Evolutionary conservation across 2,888 invertebrate species (phyloP).

Genomic region (Ophioninae sp.): DNA sequence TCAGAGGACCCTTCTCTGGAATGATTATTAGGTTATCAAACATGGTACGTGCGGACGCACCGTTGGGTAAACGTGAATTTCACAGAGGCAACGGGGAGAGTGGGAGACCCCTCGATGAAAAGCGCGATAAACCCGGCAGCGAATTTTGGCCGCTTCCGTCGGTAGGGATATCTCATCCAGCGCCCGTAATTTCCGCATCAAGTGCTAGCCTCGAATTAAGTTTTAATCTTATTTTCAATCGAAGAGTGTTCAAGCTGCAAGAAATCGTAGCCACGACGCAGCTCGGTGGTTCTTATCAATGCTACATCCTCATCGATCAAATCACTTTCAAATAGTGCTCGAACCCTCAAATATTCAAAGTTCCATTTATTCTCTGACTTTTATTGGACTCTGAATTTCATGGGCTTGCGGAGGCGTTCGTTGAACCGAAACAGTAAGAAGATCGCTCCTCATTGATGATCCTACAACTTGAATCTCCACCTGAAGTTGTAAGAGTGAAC

Average conservation of each 20-base stretch:
- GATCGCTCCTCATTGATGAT: too few relatives aligned
- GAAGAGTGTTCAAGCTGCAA: conserved; percentile 30
- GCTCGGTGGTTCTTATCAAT: conserved; percentile 3
- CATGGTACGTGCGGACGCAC: conserved; percentile 50
- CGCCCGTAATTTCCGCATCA: conserved; percentile 68
- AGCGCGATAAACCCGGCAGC: conserved; percentile 45
- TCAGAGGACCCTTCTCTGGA: conserved; percentile 62
- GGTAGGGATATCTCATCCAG: conserved; percentile 54
- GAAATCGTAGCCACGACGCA: conserved; percentile 2
- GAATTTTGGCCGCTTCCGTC: conserved; percentile 42
- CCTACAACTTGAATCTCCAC: too few relatives aligned
- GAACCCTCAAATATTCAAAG: too few relatives aligned
- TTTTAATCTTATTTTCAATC: conserved; percentile 69
- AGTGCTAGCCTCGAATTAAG: conserved; percentile 69
- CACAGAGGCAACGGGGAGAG: conserved; percentile 6
- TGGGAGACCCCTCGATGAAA: conserved; percentile 34
- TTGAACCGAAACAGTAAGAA: too few relatives aligned
- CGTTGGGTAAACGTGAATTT: conserved; percentile 20
- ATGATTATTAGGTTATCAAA: conserved; percentile 69
- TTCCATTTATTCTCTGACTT: too few relatives aligned
- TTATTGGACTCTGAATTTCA: too few relatives aligned
- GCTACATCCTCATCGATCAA: conserved; percentile 16
- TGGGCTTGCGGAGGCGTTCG: too few relatives aligned
- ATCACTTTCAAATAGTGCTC: not conserved
- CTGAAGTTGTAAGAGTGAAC: too few relatives aligned